Percentiles rank a stretch among this genome's conserved stretches.
These are phyloP conservation scores for Oreotrochilus melanogaster DNA, from an alignment of 2,113 vertebrate genomes.

Conservation along the genomic window DNA sequence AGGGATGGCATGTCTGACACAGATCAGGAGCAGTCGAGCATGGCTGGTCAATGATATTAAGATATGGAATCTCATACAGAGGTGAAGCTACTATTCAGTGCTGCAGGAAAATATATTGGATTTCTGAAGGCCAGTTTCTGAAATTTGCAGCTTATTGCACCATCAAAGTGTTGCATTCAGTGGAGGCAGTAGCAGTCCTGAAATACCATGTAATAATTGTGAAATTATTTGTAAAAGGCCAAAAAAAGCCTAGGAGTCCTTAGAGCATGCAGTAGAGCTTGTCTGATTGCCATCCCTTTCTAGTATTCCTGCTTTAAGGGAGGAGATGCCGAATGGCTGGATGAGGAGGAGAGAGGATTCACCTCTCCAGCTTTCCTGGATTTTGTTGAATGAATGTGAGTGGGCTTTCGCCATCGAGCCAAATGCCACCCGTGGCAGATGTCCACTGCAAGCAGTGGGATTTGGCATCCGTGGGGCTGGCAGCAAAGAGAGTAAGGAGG, in stretches of 20 bases:
- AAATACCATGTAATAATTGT: not conserved
- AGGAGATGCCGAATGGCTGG: not conserved
- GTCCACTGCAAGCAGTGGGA: not conserved
- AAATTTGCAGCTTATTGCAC: not conserved
- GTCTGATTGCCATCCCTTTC: not conserved
- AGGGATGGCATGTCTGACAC: not conserved
- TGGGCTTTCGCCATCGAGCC: accelerated
- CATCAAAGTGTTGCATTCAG: accelerated
- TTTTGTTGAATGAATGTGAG: not conserved
- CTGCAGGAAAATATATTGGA: not conserved
- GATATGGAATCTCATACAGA: not conserved
- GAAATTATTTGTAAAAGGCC: not conserved
- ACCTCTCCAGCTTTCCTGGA: accelerated
- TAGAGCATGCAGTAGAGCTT: not conserved
- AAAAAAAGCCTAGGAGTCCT: not conserved
- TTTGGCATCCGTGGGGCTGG: accelerated
- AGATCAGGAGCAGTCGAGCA: not conserved
- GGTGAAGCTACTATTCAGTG: not conserved
- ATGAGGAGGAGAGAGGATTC: not conserved
- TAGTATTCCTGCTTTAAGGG: not conserved
- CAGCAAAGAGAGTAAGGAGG: accelerated
- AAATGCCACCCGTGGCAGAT: not conserved
- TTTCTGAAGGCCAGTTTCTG: not conserved
- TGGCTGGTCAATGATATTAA: accelerated
- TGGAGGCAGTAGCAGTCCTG: not conserved